Base-by-base conservation (phyloP, 2,113 vertebrate genomes). In the Dendrocopos noguchii region DNA sequence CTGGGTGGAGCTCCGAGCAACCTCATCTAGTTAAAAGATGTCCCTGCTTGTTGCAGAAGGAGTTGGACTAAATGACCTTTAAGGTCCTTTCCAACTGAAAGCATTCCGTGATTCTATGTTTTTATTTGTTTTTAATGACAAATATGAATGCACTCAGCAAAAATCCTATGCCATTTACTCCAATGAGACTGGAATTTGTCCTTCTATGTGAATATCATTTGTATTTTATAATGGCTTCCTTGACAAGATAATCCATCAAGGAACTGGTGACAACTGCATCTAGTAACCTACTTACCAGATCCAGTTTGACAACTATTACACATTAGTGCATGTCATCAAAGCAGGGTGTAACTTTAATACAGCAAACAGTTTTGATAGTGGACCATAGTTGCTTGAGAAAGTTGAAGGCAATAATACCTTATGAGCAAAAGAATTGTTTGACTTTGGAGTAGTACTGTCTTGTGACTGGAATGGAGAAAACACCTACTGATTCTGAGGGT, bases 241-340 rank as follows among this genome's bases (percentile, higher is more conserved):
- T 74, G 71, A 93, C 57, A 78, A 95, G 92, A 85, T 78, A 94
- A 91, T 82, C 59, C 80, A 80, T 80, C 76, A 95, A 80, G 31
- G 56, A 93, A 74, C 42, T 29, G 78, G 83, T 77, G 94, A 77
- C 68, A 91, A 67, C 67, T 80, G 82, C 72, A 91, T 29, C 65
- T 53, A 57, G 61, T 94, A 94, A 93, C 93, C 93, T 90, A 91
- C 73, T 92, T 94, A 87, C 74, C 47, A 96, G 65, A 91, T 89
- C 92, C 88, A 87, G 94, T 96, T 79, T 76, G 84, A 60, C 93
- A 80, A 84, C 94, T 91, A 29, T 81, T 95, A 65, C 16, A 16
- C 50, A 92, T 55, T 71, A 76, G 29, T 31, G 33, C 55, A 18
- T 56, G 63, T 44, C 91, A 93, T 83, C 75, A 96, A 85, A 86